Percentiles rank a stretch among this genome's conserved stretches.
Evolutionary conservation across 2,797 vertebrate species (phyloP).

Genomic region (Sphenodon punctatus): DNA sequence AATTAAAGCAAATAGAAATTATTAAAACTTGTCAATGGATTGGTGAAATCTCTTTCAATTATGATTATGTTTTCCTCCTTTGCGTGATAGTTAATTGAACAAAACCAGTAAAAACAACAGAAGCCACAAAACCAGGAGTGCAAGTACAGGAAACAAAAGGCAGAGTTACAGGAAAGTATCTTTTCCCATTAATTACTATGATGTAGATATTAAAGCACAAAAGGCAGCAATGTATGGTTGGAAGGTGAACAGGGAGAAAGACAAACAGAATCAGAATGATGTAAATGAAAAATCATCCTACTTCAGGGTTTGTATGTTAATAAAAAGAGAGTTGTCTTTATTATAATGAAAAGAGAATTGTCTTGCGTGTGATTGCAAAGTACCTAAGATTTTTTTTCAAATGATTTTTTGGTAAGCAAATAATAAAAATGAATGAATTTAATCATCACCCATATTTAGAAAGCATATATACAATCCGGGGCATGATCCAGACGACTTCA

Average conservation of each 20-base stretch:
- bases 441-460: conserved; percentile 51
- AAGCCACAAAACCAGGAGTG: conserved; percentile 45
- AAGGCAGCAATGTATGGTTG: conserved; percentile 46
- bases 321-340: conserved; percentile 30
- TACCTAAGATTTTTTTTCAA: conserved; percentile 68
- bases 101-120: conserved; percentile 64
- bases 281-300: conserved; percentile 63
- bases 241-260: conserved; percentile 36
- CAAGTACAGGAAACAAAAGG: conserved; percentile 61
- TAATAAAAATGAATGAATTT: conserved; percentile 65
- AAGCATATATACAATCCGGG: conserved; percentile 53
- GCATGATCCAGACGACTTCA: neutral
- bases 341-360: conserved; percentile 51
- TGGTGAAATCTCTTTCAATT: conserved; percentile 45
- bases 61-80: conserved; percentile 46
- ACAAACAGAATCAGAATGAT: conserved; percentile 61
- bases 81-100: conserved; percentile 52
- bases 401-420: conserved; percentile 64
- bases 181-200: conserved; percentile 69
- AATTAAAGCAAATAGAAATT: conserved; percentile 53
- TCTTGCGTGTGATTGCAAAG: too few species aligned
- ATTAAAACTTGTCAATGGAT: conserved; percentile 45
- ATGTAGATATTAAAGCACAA: conserved; percentile 71
- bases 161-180: conserved; percentile 67
- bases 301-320: conserved; percentile 37